These are phyloP conservation scores for Notarius lentiginosus DNA, from an alignment of 2,113 vertebrate species.

Conservation along the genomic window DNA sequence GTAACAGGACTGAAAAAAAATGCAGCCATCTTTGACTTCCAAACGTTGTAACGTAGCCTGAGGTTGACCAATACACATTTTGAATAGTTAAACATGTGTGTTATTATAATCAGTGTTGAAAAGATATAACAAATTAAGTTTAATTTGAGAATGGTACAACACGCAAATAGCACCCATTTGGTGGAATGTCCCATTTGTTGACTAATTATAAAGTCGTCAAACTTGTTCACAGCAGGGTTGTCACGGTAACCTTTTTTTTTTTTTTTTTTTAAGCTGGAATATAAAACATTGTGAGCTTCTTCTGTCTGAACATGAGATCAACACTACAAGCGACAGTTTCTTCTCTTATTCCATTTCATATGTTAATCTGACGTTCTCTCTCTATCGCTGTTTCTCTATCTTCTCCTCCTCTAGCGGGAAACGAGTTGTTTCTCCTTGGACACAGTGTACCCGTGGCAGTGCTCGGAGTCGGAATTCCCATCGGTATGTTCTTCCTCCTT, in stretches of 20 bases:
- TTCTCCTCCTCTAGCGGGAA: conserved; percentile 77
- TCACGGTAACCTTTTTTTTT: neutral
- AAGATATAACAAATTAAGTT: too few species aligned
- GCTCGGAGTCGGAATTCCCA: conserved; percentile 89
- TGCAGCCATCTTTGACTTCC: too few species aligned
- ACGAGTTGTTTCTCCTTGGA: conserved; percentile 79
- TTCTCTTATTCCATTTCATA: neutral
- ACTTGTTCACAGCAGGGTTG: neutral
- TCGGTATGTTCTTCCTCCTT: conserved; percentile 78
- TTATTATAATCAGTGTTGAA: too few species aligned
- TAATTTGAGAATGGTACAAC: too few species aligned
- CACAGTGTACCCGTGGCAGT: conserved; percentile 91
- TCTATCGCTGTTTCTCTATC: conserved; percentile 19
- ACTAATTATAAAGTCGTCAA: too few species aligned
- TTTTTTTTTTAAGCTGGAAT: neutral
- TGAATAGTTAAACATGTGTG: too few species aligned
- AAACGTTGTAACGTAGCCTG: too few species aligned
- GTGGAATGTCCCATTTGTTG: too few species aligned
- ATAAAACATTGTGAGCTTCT: neutral
- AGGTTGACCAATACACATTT: too few species aligned
- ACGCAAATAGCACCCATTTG: too few species aligned
- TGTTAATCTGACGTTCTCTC: neutral
- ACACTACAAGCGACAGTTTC: neutral
- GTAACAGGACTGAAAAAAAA: too few species aligned
- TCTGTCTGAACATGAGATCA: neutral